phyloP scores from a whole-genome alignment of 2,888 invertebrate species.

The Apomyelois bistriatella region DNA sequence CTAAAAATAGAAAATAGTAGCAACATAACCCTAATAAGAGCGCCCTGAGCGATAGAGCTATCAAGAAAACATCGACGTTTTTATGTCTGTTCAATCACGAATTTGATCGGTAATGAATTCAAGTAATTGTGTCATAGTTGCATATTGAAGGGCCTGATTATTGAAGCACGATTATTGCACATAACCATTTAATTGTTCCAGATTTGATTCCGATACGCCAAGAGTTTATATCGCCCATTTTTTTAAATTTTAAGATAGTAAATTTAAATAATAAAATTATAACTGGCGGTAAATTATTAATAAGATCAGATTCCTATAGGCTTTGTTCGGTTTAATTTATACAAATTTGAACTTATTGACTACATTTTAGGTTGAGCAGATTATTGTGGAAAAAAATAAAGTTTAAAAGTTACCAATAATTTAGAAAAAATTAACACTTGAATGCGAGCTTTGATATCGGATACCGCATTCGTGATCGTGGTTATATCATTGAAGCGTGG shows the following conservation, averaged over 20 bases:
- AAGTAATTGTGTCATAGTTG: constrained; percentile 23
- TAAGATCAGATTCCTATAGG: too few species aligned
- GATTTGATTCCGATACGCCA: constrained; percentile 4
- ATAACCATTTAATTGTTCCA: constrained; percentile 14
- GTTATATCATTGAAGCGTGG: constrained; percentile 1
- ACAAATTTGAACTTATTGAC: too few species aligned
- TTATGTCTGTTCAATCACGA: constrained; percentile 8
- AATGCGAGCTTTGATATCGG: neutral
- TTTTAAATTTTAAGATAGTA: neutral
- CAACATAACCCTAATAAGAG: too few species aligned
- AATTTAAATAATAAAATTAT: neutral
- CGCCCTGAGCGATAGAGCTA: constrained; percentile 19
- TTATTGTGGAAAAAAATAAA: too few species aligned
- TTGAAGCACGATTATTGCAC: constrained; percentile 17
- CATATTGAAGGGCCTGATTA: constrained; percentile 22
- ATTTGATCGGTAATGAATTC: constrained; percentile 11
- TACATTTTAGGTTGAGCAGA: too few species aligned
- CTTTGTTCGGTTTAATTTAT: too few species aligned
- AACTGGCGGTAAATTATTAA: too few species aligned
- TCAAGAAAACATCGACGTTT: constrained; percentile 13
- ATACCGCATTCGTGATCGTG: neutral
- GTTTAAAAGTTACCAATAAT: neutral
- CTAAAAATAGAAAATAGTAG: too few species aligned
- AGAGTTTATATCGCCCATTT: constrained; percentile 1
- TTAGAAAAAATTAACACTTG: too few species aligned